Base-by-base conservation (phyloP, 2,888 invertebrate genomes). In the Platynereis dumerilii region DNA sequence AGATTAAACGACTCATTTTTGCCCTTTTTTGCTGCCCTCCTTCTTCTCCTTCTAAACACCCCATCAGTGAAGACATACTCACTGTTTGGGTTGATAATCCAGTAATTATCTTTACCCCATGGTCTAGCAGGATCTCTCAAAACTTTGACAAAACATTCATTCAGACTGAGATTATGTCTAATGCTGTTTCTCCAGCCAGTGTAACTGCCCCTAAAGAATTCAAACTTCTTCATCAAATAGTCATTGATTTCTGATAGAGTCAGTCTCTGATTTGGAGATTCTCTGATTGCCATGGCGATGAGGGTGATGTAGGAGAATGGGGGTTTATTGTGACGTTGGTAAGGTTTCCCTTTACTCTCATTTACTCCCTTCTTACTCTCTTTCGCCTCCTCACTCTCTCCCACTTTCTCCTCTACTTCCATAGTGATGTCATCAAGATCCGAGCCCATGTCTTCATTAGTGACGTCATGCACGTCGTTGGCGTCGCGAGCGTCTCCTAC, bases 11-110 rank as follows among this genome's bases (percentile, higher is more conserved):
- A 5, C 48, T 7, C 48, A 48, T n/a, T n/a, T 20, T 48, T 22
- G 20, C 48, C 48, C 22, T 48, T 48, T 22, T 48, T 48, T n/a
- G 20, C 22, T n/a, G 48, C n/a, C n/a, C 71, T 42, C 12, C 67
- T 55, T n/a, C 71, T 39, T 2, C 70, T 58, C 7, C 70, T 45
- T 15, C 70, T 52, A 58, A 71, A 71, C 17, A 67, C 60, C 17
- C 70, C 70, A 26, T 71, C 70, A 1, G 69, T 66, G 53, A 71
- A 69, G n/a, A 69, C 67, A 64, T 71, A 71, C 64, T 71, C 67
- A 34, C 69, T 69, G 52, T 69, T 58, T 1, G 70, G 70, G 58
- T 71, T 71, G 61, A 71, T 59, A 3, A 61, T 71, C 70, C 70
- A 71, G 67, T 71, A 71, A 34, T 71, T 71, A 58, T 64, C 64